Evolutionary conservation across 1,140 invertebrate species (phyloP), one percentile per base, ranked within the genome.

Genomic region (Cydia amplana): DNA sequence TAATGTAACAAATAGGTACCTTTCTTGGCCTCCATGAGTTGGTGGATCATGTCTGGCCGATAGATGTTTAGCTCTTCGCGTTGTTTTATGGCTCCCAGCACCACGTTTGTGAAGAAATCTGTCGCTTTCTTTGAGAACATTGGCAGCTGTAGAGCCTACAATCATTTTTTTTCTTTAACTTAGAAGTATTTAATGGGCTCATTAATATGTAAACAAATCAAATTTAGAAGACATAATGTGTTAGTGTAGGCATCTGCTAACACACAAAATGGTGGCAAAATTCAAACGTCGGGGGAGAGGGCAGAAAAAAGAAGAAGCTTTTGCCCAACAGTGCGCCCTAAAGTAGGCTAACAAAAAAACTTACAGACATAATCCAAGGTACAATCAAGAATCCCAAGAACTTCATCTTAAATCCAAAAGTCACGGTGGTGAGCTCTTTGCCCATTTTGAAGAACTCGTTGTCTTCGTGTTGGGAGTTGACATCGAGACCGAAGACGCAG

Each of bases 401-500:
- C 32, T 6, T 36, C 6, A 36, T 36, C 32, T 36, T 36, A 36
- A 36, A 70, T 70, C 32, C 32, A 14, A 70, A 7, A 0, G 74
- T 76, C 4, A 93, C 85, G 43, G 92, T 87, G 4, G 89, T 86
- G 0, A 91, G 14, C 20, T 82, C 83, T n/a, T 88, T 86, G 16
- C 93, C 93, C 77, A 90, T 86, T 75, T 73, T 72, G 73, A 90
- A 94, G 80, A 93, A 93, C 65, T 91, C 82, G 79, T 94, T 93
- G 1, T 93, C 78, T 0, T 94, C 85, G 20, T 85, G 85, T 25
- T 94, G 86, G 0, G 94, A 93, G 76, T 95, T 91, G 2, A 94
- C 88, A 78, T 93, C 83, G 40, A 94, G 82, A 0, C 94, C 94
- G 80, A 94, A 94, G 14, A 93, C 94, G 6, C 88, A 91, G 0